Percentiles rank a stretch among this genome's conserved stretches.
Evolutionary conservation across 1,140 invertebrate genomes (phyloP).

Genomic region (Procambarus virginalis): DNA sequence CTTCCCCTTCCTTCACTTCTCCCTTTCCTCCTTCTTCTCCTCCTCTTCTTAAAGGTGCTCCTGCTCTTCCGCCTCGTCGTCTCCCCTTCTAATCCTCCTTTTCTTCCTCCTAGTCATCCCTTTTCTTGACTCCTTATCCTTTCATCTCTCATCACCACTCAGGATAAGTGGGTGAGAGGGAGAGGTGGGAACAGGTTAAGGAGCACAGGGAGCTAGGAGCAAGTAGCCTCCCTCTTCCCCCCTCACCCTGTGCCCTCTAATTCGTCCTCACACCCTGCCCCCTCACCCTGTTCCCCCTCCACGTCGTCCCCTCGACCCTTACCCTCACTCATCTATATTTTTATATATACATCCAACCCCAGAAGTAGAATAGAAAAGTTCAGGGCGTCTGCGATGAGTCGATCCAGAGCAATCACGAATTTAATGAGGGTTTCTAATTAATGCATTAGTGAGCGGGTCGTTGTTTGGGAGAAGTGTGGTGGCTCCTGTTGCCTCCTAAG

Average conservation of each 20-base stretch:
- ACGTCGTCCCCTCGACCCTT: neutral
- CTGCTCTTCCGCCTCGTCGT: neutral
- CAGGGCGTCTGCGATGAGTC: conserved; percentile 39
- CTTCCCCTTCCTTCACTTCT: too few relatives aligned
- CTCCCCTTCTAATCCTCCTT: too few relatives aligned
- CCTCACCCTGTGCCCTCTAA: neutral
- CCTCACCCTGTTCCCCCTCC: neutral
- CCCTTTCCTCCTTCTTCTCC: neutral
- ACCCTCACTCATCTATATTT: conserved; percentile 13
- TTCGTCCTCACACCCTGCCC: neutral
- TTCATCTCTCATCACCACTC: neutral
- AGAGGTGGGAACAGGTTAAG: too few relatives aligned
- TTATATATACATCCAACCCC: neutral
- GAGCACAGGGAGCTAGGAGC: too few relatives aligned
- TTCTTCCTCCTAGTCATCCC: neutral
- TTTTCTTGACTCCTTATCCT: neutral
- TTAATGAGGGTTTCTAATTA: conserved; percentile 48
- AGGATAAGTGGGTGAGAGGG: too few relatives aligned
- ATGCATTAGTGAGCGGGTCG: neutral
- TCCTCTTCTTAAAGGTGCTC: neutral
- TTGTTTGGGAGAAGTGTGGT: neutral
- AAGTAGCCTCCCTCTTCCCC: neutral
- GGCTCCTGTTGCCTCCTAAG: too few relatives aligned
- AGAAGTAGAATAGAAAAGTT: conserved; percentile 5
- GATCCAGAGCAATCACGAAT: conserved; percentile 48